Percentiles rank a stretch among this genome's conserved stretches.
Conservation (phyloP, 2,888 invertebrate species). For the Spicauda simplicius region DNA sequence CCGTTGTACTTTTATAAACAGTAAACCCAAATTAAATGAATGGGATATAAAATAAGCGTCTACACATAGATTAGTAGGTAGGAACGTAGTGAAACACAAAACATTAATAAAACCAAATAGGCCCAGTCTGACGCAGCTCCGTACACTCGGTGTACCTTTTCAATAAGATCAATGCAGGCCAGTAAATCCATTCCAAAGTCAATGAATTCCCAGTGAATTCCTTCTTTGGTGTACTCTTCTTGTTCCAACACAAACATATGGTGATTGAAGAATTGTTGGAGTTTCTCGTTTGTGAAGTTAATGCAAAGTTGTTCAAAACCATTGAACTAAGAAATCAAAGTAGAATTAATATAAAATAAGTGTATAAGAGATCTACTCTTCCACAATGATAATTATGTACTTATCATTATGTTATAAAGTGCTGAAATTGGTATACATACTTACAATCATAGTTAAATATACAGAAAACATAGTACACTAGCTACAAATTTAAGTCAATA, state of each 20-base stretch:
- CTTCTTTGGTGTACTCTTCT: constrained; percentile 99
- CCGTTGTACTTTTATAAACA: constrained; percentile 91
- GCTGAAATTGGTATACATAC: background rate
- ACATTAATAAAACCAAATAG: constrained; percentile 51
- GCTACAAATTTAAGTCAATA: too few species aligned
- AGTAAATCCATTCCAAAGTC: constrained; percentile 99
- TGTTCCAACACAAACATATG: constrained; percentile 99
- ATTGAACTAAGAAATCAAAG: constrained; percentile 91
- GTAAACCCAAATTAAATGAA: constrained; percentile 62
- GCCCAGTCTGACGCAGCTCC: constrained; percentile 54
- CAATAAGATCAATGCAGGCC: constrained; percentile 99
- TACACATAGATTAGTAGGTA: constrained; percentile 57
- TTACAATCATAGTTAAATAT: background rate
- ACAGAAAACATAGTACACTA: background rate
- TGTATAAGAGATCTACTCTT: background rate
- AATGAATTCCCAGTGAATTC: constrained; percentile 99
- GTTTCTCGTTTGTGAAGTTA: constrained; percentile 99
- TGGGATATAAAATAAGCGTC: constrained; percentile 55
- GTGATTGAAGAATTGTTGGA: constrained; percentile 99
- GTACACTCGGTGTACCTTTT: constrained; percentile 91
- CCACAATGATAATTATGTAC: too few species aligned
- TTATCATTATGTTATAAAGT: background rate
- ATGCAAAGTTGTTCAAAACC: constrained; percentile 99
- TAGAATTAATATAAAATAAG: constrained; percentile 61
- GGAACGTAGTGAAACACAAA: constrained; percentile 50